Base-by-base conservation (phyloP, 2,113 vertebrate species). In the Neotoma lepida region DNA sequence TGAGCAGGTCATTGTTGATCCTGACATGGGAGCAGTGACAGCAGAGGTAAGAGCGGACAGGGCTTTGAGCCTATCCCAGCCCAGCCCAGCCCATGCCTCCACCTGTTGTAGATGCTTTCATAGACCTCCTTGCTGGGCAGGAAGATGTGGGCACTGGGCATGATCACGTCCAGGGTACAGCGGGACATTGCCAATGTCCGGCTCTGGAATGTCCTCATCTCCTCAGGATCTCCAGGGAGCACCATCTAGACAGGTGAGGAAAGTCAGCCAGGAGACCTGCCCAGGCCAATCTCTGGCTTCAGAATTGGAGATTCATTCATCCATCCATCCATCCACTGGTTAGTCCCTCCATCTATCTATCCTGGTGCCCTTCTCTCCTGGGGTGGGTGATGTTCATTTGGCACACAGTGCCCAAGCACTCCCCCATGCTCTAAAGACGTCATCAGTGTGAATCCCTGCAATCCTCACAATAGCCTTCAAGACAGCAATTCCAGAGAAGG, bases 31-130 rank as follows among this genome's bases (percentile, higher is more conserved):
- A 9, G 12, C 64, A 18, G 0, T 0, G 39, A 63, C 1, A 9
- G 68, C 0, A 4, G 81, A 4, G 12, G 93, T 94, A 28, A 95
- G 88, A 14, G 39, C 24, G 70, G 85, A 28, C 51, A 8, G 0
- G 0, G 30, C 28, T 28, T 0, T 0, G 22, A 28, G 64, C 64
- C 35, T 2, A 0, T 5, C 33, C 33, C 22, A 1, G 58, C 22
- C 14, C 41, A 0, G 0, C 58, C 80, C 0, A 0, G 3, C 54
- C 39, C 0, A 1, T 3, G 3, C 14, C 26, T 0, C 20, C 94
- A 99, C 99, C 99, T 99, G 98, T 99, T 99, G 97, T 99, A 99
- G 96, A 99, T 96, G 98, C 98, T 99, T 96, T 99, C 99, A 12
- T 99, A 99, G 96, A 99, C 98, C 51, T 99, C 99, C 98, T 99